Evolutionary conservation across 2,888 invertebrate genomes (phyloP), one percentile per base, ranked within the genome.

Genomic region (Ophion slaviceki): DNA sequence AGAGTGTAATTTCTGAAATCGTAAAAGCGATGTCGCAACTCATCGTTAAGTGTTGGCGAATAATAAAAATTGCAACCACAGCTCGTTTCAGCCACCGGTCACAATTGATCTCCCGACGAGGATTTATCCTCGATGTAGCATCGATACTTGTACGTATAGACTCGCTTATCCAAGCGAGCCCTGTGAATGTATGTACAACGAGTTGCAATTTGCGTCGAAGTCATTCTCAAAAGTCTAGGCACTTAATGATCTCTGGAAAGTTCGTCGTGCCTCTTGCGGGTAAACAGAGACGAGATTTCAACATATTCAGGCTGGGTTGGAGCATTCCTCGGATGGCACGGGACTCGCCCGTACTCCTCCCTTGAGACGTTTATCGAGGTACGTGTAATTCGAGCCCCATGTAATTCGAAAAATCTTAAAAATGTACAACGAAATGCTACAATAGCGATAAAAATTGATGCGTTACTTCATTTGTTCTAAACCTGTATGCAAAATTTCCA

Each of bases 191-290:
- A 36, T n/a, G 20, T 8, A 68, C 24, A 47, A 40, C 17, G 57
- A 68, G 68, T 74, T 75, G 74, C 64, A 75, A 82, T 82, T 74
- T 78, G 72, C 61, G 72, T 62, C 47, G 28, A 78, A 78, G 74
- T 78, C 7, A 40, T 40, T 40, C 74, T n/a, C 77, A 72, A 62
- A 24, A 53, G 20, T 28, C 5, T 57, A n/a, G 64, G 57, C 20
- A 28, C 74, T 74, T 70, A 75, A 75, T 57, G 74, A 80, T 70
- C 53, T 62, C 53, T 79, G 75, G 53, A 47, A 75, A 47, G 79
- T 28, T 67, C 59, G 24, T 28, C 40, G 77, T 14, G 36, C n/a
- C 62, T 75, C 64, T 64, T 68, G 74, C 36, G 67, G 45, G 14
- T 32, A 57, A 79, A 75, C 61, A 70, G 72, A 74, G 62, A 62